Conservation (phyloP, 1,140 invertebrate genomes). For the Neuroterus valhalla region DNA sequence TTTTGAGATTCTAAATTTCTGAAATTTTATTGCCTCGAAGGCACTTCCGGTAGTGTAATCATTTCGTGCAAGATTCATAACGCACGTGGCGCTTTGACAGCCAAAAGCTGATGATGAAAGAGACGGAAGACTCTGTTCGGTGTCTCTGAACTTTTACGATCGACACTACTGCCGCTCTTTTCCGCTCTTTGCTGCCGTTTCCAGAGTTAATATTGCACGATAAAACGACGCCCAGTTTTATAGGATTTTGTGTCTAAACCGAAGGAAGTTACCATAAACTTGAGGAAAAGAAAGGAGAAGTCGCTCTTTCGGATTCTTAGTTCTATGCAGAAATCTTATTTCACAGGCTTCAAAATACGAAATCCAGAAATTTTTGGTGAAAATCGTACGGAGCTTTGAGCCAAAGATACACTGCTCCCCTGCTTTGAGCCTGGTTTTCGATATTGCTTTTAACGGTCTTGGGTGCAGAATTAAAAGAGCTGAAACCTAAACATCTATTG, state of each 20-base stretch:
- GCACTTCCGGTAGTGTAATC: slow-evolving; percentile 9
- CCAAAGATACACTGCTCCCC: too few species aligned
- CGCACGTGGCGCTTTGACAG: slow-evolving; percentile 32
- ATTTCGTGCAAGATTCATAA: slow-evolving; percentile 33
- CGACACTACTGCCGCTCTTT: slow-evolving; percentile 25
- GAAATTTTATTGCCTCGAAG: background rate
- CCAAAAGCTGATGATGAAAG: slow-evolving; percentile 47
- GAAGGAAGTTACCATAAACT: background rate
- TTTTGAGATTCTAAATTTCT: slow-evolving; percentile 3
- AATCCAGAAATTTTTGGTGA: too few species aligned
- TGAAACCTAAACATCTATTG: too few species aligned
- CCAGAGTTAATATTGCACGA: slow-evolving; percentile 56
- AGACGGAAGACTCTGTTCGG: slow-evolving; percentile 44
- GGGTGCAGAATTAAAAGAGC: too few species aligned
- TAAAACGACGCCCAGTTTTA: slow-evolving; percentile 58
- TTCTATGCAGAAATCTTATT: too few species aligned
- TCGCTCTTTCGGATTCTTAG: too few species aligned
- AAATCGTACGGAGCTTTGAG: too few species aligned
- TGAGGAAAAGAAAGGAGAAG: background rate
- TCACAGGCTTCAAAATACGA: too few species aligned
- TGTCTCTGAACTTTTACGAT: slow-evolving; percentile 57
- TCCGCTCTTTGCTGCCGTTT: slow-evolving; percentile 38
- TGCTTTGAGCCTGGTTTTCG: too few species aligned
- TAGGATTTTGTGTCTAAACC: slow-evolving; percentile 50
- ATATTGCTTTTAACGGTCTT: too few species aligned